Conservation (phyloP, 2,888 invertebrate species). For the Chymomyza procnemis region DNA sequence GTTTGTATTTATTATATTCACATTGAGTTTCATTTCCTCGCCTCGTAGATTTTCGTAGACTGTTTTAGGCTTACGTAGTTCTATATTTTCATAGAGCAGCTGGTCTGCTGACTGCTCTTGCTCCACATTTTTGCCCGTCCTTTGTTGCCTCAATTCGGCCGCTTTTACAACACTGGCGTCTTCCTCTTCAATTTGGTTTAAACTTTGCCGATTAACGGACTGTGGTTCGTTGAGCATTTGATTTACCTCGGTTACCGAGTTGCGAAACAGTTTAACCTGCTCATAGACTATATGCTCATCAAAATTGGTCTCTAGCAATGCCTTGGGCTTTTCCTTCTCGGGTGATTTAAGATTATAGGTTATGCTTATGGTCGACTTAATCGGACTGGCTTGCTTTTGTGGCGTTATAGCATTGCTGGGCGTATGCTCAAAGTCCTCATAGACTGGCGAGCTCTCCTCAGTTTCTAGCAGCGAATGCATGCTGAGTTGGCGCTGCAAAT, state of each 20-base stretch:
- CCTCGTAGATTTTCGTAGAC: conserved; percentile 77
- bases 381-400: conserved; percentile 78
- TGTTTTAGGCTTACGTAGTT: conserved; percentile 75
- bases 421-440: conserved; percentile 76
- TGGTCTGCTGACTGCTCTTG: conserved; percentile 45
- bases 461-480: conserved; percentile 76
- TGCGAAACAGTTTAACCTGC: conserved; percentile 86
- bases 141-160: conserved; percentile 49
- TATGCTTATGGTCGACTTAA: conserved; percentile 86
- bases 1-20: conserved; percentile 1
- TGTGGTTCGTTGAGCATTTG: conserved; percentile 78
- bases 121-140: conserved; percentile 26
- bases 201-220: conserved; percentile 41
- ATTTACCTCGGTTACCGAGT: conserved; percentile 87
- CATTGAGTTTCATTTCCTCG: conserved; percentile 70
- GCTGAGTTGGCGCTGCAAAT: conserved; percentile 77
- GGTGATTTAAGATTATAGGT: conserved; percentile 83
- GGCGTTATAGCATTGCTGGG: conserved; percentile 74
- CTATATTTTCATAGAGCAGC: conserved; percentile 78
- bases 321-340: conserved; percentile 69
- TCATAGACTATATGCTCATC: conserved; percentile 83
- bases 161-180: conserved; percentile 40
- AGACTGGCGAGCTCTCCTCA: conserved; percentile 76
- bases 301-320: conserved; percentile 81
- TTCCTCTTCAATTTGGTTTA: conserved; percentile 65